A percentile compares a stretch with the other conserved stretches of the same genome.
These are phyloP conservation scores for Drosophila gaucha DNA, from an alignment of 2,888 invertebrate species.

Conservation along the genomic window DNA sequence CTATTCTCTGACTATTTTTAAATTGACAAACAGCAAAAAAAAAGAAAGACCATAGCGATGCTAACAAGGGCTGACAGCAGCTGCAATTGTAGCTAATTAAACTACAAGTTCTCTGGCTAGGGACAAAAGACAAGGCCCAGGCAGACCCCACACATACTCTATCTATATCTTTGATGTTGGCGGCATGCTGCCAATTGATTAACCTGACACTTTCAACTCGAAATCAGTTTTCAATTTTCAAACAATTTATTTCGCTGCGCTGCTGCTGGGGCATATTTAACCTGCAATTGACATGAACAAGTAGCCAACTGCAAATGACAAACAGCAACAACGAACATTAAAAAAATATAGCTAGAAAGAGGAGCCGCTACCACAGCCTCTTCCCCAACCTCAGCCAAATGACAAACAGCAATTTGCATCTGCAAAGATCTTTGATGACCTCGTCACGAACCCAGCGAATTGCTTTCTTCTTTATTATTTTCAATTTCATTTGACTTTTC, in stretches of 20 bases:
- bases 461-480: slow-evolving; percentile 81
- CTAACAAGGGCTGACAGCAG: slow-evolving; percentile 69
- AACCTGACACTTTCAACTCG: slow-evolving; percentile 67
- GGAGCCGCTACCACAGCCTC: slow-evolving; percentile 6
- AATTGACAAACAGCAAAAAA: slow-evolving; percentile 33
- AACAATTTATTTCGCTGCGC: neutral
- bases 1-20: slow-evolving; percentile 56
- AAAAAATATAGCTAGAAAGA: slow-evolving; percentile 23
- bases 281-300: slow-evolving; percentile 62
- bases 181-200: slow-evolving; percentile 74
- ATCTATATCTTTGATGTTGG: slow-evolving; percentile 56
- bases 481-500: slow-evolving; percentile 59
- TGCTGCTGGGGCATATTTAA: slow-evolving; percentile 39
- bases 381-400: slow-evolving; percentile 24
- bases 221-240: slow-evolving; percentile 37
- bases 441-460: slow-evolving; percentile 76
- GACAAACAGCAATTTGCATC: slow-evolving; percentile 66
- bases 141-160: slow-evolving; percentile 36
- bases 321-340: slow-evolving; percentile 19
- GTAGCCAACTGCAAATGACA: slow-evolving; percentile 51
- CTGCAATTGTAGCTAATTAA: slow-evolving; percentile 65
- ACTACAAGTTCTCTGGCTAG: slow-evolving; percentile 47
- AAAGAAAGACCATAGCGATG: slow-evolving; percentile 1
- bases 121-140: slow-evolving; percentile 12
- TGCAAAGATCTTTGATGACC: slow-evolving; percentile 76